phyloP scores from a whole-genome alignment of 2,797 vertebrate genomes.

The Oreochromis grahami region DNA sequence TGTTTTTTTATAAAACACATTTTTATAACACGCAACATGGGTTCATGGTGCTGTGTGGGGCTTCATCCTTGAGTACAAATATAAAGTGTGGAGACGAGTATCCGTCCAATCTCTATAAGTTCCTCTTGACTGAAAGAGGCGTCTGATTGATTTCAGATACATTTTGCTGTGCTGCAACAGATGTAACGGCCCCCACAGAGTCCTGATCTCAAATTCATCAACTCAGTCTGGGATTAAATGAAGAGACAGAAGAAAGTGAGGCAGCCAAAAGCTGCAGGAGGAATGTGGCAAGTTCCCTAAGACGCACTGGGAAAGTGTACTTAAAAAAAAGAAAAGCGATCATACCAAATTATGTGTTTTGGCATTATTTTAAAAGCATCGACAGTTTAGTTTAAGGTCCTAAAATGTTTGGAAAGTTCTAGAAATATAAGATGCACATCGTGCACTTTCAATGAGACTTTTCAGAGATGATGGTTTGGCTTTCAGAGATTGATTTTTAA shows the following conservation, averaged over 20 bases:
- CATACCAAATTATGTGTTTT: background rate
- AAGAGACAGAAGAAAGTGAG: background rate
- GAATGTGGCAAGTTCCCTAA: background rate
- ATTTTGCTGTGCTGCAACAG: background rate
- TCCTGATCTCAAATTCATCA: background rate
- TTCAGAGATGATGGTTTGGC: background rate
- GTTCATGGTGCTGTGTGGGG: background rate
- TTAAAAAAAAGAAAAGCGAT: fast-evolving
- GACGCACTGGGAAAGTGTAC: background rate
- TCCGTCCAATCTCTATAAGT: background rate
- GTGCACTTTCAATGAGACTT: background rate
- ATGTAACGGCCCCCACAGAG: background rate
- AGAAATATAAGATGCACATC: background rate
- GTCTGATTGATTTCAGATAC: background rate
- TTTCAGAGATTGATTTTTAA: background rate
- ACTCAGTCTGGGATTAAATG: background rate
- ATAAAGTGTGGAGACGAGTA: background rate
- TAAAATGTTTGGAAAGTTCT: background rate
- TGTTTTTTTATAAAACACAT: slow-evolving; percentile 5
- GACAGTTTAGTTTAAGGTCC: background rate
- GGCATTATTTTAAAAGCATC: background rate
- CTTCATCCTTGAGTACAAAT: background rate
- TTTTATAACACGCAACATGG: background rate
- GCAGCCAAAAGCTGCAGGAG: background rate
- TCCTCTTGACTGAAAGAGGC: background rate